Evolutionary conservation across 2,888 invertebrate species (phyloP).

Genomic region (Incurvaria masculella): DNA sequence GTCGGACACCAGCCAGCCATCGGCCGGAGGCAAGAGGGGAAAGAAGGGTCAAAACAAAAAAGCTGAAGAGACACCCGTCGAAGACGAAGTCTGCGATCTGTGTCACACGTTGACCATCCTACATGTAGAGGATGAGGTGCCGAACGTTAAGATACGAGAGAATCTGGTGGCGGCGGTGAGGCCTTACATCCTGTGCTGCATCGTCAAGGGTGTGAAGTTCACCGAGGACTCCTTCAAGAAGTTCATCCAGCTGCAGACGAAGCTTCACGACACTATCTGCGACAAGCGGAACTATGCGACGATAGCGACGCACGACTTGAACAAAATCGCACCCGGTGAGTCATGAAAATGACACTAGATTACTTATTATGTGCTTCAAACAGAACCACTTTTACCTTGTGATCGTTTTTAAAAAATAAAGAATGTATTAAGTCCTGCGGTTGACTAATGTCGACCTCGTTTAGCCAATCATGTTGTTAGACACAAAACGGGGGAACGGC

Average conservation of each 20-base stretch:
- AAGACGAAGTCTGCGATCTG: slow-evolving; percentile 29
- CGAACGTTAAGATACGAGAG: slow-evolving; percentile 52
- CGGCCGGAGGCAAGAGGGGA: slow-evolving; percentile 30
- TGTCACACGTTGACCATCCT: slow-evolving; percentile 41
- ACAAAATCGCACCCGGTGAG: slow-evolving; percentile 57
- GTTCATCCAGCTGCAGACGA: slow-evolving; percentile 78
- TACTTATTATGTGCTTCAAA: too few species aligned
- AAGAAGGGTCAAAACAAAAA: slow-evolving; percentile 36
- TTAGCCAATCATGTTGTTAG: too few species aligned
- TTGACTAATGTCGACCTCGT: too few species aligned
- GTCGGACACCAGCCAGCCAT: slow-evolving; percentile 25
- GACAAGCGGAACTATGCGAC: slow-evolving; percentile 75
- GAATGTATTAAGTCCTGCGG: too few species aligned
- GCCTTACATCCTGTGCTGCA: slow-evolving; percentile 70
- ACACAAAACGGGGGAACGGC: too few species aligned
- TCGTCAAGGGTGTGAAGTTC: slow-evolving; percentile 63
- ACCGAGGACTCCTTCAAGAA: slow-evolving; percentile 64
- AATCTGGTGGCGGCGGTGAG: slow-evolving; percentile 59
- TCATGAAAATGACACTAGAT: too few species aligned
- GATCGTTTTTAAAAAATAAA: too few species aligned
- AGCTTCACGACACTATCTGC: slow-evolving; percentile 71
- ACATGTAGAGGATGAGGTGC: slow-evolving; percentile 47
- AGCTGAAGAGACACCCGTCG: slow-evolving; percentile 29
- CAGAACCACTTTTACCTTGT: too few species aligned
- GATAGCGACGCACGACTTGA: slow-evolving; percentile 80